Percentiles rank a stretch among this genome's conserved stretches.
phyloP scores from a whole-genome alignment of 2,113 vertebrate genomes.

The Callocephalon fimbriatum region DNA sequence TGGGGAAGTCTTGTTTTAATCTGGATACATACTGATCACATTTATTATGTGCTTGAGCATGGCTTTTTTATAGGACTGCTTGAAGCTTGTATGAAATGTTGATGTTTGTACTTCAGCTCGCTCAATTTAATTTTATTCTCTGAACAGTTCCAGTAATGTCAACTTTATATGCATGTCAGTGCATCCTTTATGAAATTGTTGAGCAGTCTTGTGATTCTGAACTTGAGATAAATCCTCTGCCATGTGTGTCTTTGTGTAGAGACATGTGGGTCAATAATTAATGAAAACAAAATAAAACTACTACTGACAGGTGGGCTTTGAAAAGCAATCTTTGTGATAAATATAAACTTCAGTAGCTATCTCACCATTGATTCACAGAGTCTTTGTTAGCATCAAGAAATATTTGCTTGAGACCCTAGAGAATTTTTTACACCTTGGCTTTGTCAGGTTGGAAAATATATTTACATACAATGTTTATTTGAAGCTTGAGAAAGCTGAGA shows the following conservation, averaged over 20 bases:
- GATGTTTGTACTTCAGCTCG: background rate
- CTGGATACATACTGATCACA: background rate
- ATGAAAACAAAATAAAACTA: slow-evolving; percentile 36
- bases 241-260: background rate
- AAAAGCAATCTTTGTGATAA: background rate
- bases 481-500: background rate
- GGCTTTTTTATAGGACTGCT: background rate
- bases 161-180: background rate
- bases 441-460: background rate
- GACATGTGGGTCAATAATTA: background rate
- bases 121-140: background rate
- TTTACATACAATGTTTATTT: slow-evolving; percentile 1
- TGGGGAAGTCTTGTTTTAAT: background rate
- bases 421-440: background rate
- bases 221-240: background rate
- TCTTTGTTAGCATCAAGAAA: background rate
- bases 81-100: background rate
- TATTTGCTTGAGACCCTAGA: background rate
- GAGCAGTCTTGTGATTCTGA: background rate
- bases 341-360: background rate
- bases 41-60: background rate
- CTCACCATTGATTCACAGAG: background rate
- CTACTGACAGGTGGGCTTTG: background rate
- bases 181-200: background rate
- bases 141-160: background rate